A percentile compares a stretch with the other conserved stretches of the same genome.
These are phyloP conservation scores for Hucho hucho DNA, from an alignment of 2,113 vertebrate species.

Conservation along the genomic window DNA sequence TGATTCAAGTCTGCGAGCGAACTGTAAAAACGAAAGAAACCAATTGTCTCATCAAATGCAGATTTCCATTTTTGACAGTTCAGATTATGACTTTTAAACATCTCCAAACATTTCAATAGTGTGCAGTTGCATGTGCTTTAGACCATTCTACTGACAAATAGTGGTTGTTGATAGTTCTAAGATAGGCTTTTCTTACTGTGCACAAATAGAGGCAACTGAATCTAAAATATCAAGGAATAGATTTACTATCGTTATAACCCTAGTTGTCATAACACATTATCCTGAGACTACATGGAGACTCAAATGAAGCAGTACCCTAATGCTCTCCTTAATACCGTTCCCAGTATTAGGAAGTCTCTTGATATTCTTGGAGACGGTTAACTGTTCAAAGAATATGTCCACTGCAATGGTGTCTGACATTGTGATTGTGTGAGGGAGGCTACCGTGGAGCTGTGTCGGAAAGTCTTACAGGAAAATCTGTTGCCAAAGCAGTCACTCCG, in stretches of 20 bases:
- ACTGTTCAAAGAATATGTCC: slow-evolving; percentile 7
- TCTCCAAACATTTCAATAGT: no score
- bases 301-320: neutral
- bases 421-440: neutral
- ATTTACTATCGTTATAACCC: neutral
- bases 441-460: slow-evolving; percentile 12
- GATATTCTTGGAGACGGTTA: neutral
- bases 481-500: slow-evolving; percentile 29
- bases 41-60: no score
- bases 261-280: neutral
- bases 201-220: no score
- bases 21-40: no score
- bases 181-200: no score
- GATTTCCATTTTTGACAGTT: no score
- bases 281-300: neutral
- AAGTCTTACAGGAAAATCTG: slow-evolving; percentile 26
- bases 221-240: neutral
- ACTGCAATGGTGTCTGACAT: neutral
- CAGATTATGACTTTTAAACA: no score
- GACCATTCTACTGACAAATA: no score
- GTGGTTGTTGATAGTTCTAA: no score
- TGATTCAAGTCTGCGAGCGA: neutral
- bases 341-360: neutral
- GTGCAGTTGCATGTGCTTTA: no score
- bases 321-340: no score